Evolutionary conservation across 2,888 invertebrate species (phyloP).

Genomic region (Nasonia oneida): DNA sequence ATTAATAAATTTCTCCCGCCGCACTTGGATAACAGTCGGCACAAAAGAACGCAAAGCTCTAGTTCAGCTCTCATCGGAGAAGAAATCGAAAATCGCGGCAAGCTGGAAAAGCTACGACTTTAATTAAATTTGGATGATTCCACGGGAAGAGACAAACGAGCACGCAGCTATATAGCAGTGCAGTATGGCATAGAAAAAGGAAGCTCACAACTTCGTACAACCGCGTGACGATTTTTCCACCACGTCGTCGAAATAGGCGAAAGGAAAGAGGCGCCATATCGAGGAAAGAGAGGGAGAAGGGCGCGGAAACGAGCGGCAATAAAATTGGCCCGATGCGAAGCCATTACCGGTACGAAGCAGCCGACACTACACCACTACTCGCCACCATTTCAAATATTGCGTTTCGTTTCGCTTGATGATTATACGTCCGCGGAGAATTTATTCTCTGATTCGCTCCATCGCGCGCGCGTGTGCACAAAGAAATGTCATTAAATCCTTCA

Average conservation of each 20-base stretch:
- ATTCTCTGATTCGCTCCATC: background rate
- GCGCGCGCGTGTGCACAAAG: background rate
- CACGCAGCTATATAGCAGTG: background rate
- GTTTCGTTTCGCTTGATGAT: conserved; percentile 21
- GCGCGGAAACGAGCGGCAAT: conserved; percentile 41
- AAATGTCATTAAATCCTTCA: too few species aligned
- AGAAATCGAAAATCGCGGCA: background rate
- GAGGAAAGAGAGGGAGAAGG: background rate
- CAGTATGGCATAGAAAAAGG: background rate
- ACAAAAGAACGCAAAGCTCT: background rate
- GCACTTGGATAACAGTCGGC: background rate
- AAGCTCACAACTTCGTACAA: background rate
- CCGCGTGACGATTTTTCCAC: background rate
- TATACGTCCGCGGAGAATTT: conserved; percentile 37
- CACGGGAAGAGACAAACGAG: background rate
- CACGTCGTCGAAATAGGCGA: background rate
- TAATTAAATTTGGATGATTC: background rate
- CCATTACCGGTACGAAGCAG: conserved; percentile 47
- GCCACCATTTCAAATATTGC: conserved; percentile 55
- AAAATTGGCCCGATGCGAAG: conserved; percentile 45
- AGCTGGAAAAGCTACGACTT: background rate
- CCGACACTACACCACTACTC: conserved; percentile 12
- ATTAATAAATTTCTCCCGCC: background rate
- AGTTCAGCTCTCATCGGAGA: background rate
- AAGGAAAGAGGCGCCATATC: background rate